Conservation (phyloP, 2,797 vertebrate genomes). For the Eleutherodactylus coqui region DNA sequence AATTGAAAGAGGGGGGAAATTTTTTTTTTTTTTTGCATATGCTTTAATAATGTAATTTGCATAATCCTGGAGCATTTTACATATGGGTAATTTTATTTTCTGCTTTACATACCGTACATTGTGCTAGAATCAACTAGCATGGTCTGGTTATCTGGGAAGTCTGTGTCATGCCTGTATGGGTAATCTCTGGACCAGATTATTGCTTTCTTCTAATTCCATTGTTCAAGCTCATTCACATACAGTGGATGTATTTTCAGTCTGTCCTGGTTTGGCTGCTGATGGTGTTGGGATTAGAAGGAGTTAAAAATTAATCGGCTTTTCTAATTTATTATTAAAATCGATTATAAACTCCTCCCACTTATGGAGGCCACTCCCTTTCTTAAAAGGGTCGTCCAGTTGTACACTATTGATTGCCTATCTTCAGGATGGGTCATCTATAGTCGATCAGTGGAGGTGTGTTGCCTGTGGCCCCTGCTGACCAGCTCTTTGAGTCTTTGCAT, state of each 20-base stretch:
- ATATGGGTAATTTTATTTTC: neutral
- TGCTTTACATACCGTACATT: neutral
- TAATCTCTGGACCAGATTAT: neutral
- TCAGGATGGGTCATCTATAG: too few species aligned
- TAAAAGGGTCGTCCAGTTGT: too few species aligned
- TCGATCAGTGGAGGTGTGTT: too few species aligned
- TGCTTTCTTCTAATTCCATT: neutral
- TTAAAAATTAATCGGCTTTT: neutral
- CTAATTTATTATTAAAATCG: neutral
- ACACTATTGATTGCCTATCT: too few species aligned
- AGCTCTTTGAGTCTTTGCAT: too few species aligned
- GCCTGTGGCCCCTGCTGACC: too few species aligned
- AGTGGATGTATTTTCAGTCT: too few species aligned
- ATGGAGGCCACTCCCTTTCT: neutral
- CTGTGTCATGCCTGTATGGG: neutral
- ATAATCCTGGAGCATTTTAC: neutral
- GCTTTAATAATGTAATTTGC: constrained; percentile 13
- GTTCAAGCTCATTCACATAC: too few species aligned
- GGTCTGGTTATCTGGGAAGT: neutral
- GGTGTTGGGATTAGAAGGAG: neutral
- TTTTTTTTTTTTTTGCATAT: neutral
- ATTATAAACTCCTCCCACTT: neutral
- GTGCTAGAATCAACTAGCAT: neutral
- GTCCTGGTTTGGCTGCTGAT: neutral
- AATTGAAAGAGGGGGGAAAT: neutral